phyloP scores from a whole-genome alignment of 2,888 invertebrate genomes.

The Xylota sylvarum region DNA sequence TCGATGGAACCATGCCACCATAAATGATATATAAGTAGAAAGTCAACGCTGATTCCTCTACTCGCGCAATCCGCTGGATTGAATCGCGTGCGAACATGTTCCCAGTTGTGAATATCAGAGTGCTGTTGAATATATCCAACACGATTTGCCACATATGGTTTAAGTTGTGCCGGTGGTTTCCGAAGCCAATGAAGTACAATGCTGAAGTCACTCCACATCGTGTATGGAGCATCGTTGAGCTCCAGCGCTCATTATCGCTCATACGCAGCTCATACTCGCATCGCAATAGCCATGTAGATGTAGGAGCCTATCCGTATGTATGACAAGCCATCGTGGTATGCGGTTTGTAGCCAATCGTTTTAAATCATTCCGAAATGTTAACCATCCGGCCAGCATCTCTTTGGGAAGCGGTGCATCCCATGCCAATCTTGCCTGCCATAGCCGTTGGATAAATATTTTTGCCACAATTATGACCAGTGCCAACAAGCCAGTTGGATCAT shows the following conservation, averaged over 20 bases:
- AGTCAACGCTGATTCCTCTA: neutral
- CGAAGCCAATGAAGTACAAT: too few relatives aligned
- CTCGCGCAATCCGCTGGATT: constrained; percentile 25
- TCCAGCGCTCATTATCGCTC: neutral
- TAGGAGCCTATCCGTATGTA: neutral
- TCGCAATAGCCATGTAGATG: constrained; percentile 7
- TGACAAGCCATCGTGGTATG: constrained; percentile 56
- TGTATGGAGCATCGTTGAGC: constrained; percentile 19
- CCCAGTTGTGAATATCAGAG: neutral
- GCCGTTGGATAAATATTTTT: too few relatives aligned
- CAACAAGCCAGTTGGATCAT: constrained; percentile 48
- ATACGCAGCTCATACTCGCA: neutral
- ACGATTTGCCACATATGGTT: too few relatives aligned
- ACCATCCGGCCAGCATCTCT: constrained; percentile 47
- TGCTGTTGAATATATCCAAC: neutral
- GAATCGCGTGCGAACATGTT: constrained; percentile 21
- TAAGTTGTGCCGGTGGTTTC: too few relatives aligned
- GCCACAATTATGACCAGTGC: constrained; percentile 55
- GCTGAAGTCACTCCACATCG: constrained; percentile 10
- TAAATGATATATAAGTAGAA: neutral
- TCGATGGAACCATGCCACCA: constrained; percentile 18
- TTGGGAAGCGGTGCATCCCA: too few relatives aligned
- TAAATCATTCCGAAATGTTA: constrained; percentile 35
- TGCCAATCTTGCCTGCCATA: constrained; percentile 36
- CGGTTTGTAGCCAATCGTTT: constrained; percentile 17